These are phyloP conservation scores for Thryonomys swinderianus DNA, from an alignment of 2,113 vertebrate species.

Conservation along the genomic window DNA sequence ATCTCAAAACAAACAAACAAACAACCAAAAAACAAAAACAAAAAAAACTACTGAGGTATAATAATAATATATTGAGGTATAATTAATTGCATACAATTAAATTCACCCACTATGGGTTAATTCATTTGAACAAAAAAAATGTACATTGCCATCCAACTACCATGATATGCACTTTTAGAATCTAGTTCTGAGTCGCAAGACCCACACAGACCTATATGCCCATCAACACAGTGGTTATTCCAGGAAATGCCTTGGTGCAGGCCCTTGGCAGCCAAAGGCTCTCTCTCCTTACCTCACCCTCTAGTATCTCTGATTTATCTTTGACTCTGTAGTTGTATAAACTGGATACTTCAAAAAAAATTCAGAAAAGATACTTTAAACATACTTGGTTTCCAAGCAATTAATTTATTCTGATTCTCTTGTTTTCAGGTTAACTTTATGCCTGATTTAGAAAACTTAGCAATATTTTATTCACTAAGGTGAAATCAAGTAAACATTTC, in stretches of 20 bases:
- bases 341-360: slow-evolving; percentile 36
- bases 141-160: neutral
- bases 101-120: neutral
- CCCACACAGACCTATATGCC: neutral
- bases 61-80: neutral
- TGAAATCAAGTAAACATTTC: slow-evolving; percentile 64
- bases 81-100: slow-evolving; percentile 5
- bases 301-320: neutral
- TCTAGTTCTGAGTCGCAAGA: slow-evolving; percentile 33
- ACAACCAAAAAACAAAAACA: neutral
- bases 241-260: neutral
- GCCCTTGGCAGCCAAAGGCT: neutral
- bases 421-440: slow-evolving; percentile 61
- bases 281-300: neutral
- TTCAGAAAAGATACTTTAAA: slow-evolving; percentile 56
- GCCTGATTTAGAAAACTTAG: slow-evolving; percentile 48
- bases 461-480: slow-evolving; percentile 58
- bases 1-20: no score
- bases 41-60: neutral
- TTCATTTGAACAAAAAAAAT: slow-evolving; percentile 26
- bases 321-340: neutral
- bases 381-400: slow-evolving; percentile 14
- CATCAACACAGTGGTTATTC: neutral
- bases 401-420: slow-evolving; percentile 49
- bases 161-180: neutral